Evolutionary conservation across 2,888 invertebrate genomes (phyloP).

Genomic region (Metallyticus violacea): DNA sequence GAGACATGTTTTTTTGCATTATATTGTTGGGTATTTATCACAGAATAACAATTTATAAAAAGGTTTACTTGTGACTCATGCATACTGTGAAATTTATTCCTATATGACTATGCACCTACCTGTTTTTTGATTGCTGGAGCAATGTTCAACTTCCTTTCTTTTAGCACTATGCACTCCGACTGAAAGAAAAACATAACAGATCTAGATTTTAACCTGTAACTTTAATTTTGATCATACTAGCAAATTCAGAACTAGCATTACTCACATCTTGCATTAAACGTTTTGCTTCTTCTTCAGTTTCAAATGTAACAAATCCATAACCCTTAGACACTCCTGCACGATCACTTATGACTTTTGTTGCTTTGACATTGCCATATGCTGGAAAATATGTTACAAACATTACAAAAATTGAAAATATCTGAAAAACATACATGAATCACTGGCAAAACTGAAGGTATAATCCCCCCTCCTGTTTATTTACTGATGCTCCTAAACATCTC

Average conservation of each 20-base stretch:
- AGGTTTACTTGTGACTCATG: too few species aligned
- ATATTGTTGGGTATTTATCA: too few species aligned
- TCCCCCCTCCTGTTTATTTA: too few species aligned
- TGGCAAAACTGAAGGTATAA: too few species aligned
- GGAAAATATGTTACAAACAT: background rate
- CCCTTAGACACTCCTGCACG: constrained; percentile 56
- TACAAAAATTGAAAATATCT: too few species aligned
- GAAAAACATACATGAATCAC: too few species aligned
- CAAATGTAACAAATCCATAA: constrained; percentile 77
- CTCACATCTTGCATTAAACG: constrained; percentile 67
- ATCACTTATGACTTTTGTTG: constrained; percentile 56
- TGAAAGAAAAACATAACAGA: constrained; percentile 38
- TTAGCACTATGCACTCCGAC: constrained; percentile 73
- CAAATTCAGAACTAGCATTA: constrained; percentile 31
- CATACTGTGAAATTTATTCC: too few species aligned
- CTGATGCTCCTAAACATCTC: too few species aligned
- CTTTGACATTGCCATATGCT: constrained; percentile 41
- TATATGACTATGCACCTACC: constrained; percentile 46
- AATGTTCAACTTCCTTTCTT: constrained; percentile 79
- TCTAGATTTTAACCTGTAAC: background rate
- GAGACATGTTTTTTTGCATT: too few species aligned
- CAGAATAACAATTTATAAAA: too few species aligned
- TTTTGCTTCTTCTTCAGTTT: constrained; percentile 82
- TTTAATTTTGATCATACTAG: background rate
- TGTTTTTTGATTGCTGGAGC: constrained; percentile 86